A percentile compares a stretch with the other conserved stretches of the same genome.
These are phyloP conservation scores for Hirtodrosophila confusa DNA, from an alignment of 2,888 invertebrate species.

Conservation along the genomic window DNA sequence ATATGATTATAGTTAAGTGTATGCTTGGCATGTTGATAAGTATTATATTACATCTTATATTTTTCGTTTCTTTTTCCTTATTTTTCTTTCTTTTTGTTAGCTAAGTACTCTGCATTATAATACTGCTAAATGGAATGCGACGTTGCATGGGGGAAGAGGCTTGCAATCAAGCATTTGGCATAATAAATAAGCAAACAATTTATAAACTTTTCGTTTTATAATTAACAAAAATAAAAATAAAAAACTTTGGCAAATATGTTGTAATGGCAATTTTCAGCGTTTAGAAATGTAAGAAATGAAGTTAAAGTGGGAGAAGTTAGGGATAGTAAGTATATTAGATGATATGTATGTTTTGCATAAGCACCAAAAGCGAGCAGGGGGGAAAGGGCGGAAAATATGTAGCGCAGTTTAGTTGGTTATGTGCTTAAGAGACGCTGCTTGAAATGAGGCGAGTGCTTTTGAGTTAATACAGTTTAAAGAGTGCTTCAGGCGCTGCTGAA, in stretches of 20 bases:
- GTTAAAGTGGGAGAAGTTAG: conserved; percentile 16
- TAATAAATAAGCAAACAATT: conserved; percentile 42
- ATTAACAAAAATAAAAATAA: conserved; percentile 21
- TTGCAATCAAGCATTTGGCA: conserved; percentile 13
- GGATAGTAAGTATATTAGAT: conserved; percentile 2
- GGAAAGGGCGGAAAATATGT: conserved; percentile 4
- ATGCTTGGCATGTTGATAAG: conserved; percentile 63
- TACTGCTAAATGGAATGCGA: conserved; percentile 72
- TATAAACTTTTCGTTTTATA: conserved; percentile 23
- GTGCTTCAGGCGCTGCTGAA: conserved; percentile 5
- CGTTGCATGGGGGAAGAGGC: conserved; percentile 24
- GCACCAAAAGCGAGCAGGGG: conserved; percentile 29
- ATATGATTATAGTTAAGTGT: conserved; percentile 44
- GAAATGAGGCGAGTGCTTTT: conserved; percentile 41
- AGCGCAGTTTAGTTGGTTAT: conserved; percentile 39
- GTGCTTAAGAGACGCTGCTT: conserved; percentile 38
- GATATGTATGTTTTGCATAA: conserved; percentile 19
- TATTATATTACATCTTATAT: conserved; percentile 25
- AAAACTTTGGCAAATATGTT: conserved; percentile 66
- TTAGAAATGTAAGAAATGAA: conserved; percentile 15
- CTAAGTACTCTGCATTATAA: conserved; percentile 59
- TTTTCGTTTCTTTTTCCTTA: conserved; percentile 10
- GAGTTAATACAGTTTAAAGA: conserved; percentile 26
- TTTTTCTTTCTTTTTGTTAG: conserved; percentile 10
- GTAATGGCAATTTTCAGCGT: conserved; percentile 58